These are phyloP conservation scores for Chrysaora quinquecirrha DNA, from an alignment of 30 jellyfish, hydroid and myxozoan genomes.

Conservation along the genomic window DNA sequence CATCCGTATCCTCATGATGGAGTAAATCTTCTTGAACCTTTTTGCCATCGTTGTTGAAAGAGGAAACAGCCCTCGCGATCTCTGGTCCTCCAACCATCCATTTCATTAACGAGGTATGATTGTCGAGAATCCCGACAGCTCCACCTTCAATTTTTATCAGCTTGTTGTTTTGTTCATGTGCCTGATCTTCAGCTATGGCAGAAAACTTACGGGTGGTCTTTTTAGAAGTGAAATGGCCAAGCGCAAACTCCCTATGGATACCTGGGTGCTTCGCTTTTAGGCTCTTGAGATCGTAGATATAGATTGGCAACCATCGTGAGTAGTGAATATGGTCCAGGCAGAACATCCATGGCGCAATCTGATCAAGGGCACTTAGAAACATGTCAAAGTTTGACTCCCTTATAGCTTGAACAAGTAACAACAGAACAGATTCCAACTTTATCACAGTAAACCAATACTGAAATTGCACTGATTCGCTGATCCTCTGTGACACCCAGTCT, in stretches of 20 bases:
- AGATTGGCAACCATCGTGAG: conserved; percentile 39
- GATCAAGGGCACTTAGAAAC: conserved; percentile 1
- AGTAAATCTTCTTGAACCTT: conserved; percentile 12
- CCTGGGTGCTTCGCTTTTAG: background rate
- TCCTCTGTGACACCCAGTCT: conserved; percentile 5
- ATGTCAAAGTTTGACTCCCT: conserved; percentile 6
- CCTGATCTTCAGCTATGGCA: conserved; percentile 14
- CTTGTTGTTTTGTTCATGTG: conserved; percentile 37
- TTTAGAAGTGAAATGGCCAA: background rate
- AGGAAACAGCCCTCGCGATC: no score
- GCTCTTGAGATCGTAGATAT: background rate
- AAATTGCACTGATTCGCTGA: background rate
- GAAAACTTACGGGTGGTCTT: background rate
- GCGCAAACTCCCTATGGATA: conserved; percentile 11
- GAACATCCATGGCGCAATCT: conserved; percentile 37
- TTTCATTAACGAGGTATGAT: background rate
- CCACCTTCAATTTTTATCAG: conserved; percentile 29
- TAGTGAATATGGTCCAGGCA: conserved; percentile 43
- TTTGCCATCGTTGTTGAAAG: no score
- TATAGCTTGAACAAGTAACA: background rate
- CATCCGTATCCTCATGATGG: conserved; percentile 48
- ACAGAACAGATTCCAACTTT: conserved; percentile 1
- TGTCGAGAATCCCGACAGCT: conserved; percentile 25
- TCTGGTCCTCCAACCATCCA: conserved; percentile 1
- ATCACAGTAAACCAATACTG: conserved; percentile 9